phyloP scores from a whole-genome alignment of 30 jellyfish, hydroid and myxozoan genomes.

The Aurelia sp. region DNA sequence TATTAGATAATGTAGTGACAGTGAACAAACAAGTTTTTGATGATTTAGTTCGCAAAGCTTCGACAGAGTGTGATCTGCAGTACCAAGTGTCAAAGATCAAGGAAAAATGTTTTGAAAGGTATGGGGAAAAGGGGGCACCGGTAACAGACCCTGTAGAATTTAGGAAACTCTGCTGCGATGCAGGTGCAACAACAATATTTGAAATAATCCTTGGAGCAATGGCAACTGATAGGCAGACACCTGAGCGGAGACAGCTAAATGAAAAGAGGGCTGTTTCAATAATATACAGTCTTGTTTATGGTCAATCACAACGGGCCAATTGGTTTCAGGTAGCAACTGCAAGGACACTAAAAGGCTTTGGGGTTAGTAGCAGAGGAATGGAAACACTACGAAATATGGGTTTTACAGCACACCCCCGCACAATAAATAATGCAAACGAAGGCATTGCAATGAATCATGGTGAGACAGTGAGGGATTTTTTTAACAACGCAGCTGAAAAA shows the following conservation, averaged over 20 bases:
- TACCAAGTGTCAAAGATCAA: not conserved
- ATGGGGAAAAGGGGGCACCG: slow-evolving; percentile 29
- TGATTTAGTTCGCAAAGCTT: no score
- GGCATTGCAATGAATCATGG: slow-evolving; percentile 10
- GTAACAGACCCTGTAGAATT: slow-evolving; percentile 23
- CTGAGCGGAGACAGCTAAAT: not conserved
- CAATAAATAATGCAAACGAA: not conserved
- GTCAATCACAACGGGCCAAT: slow-evolving; percentile 28
- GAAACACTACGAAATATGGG: slow-evolving; percentile 7
- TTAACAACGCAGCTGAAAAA: not conserved
- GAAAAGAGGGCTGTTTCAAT: slow-evolving; percentile 29
- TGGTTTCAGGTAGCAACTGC: slow-evolving; percentile 45
- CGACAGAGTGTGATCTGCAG: not conserved
- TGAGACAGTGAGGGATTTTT: slow-evolving; percentile 1
- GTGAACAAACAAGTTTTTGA: no score
- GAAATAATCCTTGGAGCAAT: slow-evolving; percentile 16
- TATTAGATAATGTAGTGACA: no score
- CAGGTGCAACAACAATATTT: slow-evolving; percentile 49
- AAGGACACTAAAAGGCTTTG: slow-evolving; percentile 3
- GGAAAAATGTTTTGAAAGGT: not conserved
- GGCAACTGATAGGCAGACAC: slow-evolving; percentile 15
- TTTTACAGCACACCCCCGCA: slow-evolving; percentile 25
- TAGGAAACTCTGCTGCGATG: slow-evolving; percentile 17
- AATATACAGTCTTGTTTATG: slow-evolving; percentile 18
- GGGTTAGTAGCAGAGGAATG: not conserved